phyloP scores from a whole-genome alignment of 92 coral and sea anemone species.

The Pocillopora grandis region DNA sequence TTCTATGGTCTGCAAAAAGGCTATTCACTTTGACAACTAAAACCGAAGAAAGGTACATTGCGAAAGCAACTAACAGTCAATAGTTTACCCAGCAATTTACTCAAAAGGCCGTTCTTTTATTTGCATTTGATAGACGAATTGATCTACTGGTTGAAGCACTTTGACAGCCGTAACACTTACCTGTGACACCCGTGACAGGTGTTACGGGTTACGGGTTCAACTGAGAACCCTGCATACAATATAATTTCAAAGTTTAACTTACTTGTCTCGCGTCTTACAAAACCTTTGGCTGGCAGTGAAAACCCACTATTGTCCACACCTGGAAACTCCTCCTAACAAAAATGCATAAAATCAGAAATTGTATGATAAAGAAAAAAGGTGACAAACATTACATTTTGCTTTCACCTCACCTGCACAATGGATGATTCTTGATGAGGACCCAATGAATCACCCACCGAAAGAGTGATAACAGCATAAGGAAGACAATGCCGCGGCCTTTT shows the following conservation, averaged over 20 bases:
- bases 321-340: constrained; percentile 9
- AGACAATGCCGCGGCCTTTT: constrained; percentile 91
- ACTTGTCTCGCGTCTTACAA: constrained; percentile 17
- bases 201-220: too few relatives aligned
- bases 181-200: too few relatives aligned
- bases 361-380: background rate
- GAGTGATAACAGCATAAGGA: constrained; percentile 83
- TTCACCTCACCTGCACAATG: constrained; percentile 31
- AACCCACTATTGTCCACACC: constrained; percentile 4
- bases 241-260: background rate
- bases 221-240: too few relatives aligned
- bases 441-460: constrained; percentile 36
- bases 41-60: too few relatives aligned
- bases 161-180: too few relatives aligned
- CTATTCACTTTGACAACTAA: too few relatives aligned
- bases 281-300: background rate
- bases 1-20: too few relatives aligned
- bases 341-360: constrained; percentile 1
- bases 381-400: background rate
- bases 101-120: too few relatives aligned
- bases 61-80: too few relatives aligned
- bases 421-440: constrained; percentile 22
- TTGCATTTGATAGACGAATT: too few relatives aligned
- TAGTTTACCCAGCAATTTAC: too few relatives aligned
- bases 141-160: too few relatives aligned